phyloP scores from a whole-genome alignment of 2,797 vertebrate genomes.

The Agapornis canus region DNA sequence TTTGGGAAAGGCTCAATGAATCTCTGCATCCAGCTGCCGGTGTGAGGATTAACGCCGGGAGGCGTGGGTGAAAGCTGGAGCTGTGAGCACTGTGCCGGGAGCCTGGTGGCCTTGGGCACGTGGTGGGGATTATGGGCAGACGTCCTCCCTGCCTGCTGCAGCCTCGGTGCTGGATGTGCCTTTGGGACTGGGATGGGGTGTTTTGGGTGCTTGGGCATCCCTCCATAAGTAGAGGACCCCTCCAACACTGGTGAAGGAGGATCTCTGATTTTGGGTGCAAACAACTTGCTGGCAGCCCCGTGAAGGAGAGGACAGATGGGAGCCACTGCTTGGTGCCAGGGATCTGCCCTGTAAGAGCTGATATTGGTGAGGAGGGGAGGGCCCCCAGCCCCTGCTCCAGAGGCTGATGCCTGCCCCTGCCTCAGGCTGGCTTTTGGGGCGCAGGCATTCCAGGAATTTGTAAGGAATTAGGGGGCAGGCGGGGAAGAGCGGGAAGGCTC shows the following conservation, averaged over 20 bases:
- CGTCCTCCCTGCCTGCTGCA: background rate
- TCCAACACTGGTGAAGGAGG: fast-evolving
- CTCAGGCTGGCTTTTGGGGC: constrained; percentile 67
- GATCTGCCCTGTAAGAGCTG: background rate
- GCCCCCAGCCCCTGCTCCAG: background rate
- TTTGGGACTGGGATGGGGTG: background rate
- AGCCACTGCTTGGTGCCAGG: fast-evolving
- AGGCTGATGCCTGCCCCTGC: constrained; percentile 23
- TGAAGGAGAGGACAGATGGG: fast-evolving
- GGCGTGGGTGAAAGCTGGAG: background rate
- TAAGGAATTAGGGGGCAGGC: constrained; percentile 66
- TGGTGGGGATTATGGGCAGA: constrained; percentile 24
- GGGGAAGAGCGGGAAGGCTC: constrained; percentile 57
- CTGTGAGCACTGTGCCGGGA: fast-evolving
- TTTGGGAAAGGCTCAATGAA: background rate
- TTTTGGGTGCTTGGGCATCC: background rate
- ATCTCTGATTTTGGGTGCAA: fast-evolving
- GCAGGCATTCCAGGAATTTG: constrained; percentile 79
- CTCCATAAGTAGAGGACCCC: background rate
- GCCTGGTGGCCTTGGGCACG: background rate
- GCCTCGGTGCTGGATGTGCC: background rate
- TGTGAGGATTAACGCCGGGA: fast-evolving
- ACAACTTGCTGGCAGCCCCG: fast-evolving
- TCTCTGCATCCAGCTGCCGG: background rate
- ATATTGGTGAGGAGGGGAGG: background rate